Evolutionary conservation across 2,797 vertebrate genomes (phyloP).

Genomic region (Aulostomus chinensis): DNA sequence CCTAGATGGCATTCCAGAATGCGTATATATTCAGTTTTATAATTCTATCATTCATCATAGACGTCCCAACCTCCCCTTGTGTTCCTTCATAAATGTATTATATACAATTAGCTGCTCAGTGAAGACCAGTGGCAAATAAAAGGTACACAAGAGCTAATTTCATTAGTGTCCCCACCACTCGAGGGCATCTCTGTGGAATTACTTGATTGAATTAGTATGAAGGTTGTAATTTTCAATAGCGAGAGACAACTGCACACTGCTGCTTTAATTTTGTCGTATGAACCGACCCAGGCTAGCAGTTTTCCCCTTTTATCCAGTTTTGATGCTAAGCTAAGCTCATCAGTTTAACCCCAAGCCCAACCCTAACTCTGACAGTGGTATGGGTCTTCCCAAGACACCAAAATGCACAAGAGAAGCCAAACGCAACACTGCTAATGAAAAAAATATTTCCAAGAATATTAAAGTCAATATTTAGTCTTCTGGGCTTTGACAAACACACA

Average conservation of each 20-base stretch:
- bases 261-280: too few relatives aligned
- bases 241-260: slow-evolving; percentile 39
- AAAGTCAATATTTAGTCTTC: too few relatives aligned
- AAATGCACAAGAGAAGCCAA: too few relatives aligned
- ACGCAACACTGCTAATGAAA: too few relatives aligned
- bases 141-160: slow-evolving; percentile 51
- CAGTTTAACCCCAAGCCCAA: too few relatives aligned
- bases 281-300: too few relatives aligned
- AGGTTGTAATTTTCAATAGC: slow-evolving; percentile 38
- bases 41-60: slow-evolving; percentile 53
- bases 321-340: too few relatives aligned
- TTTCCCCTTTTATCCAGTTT: too few relatives aligned
- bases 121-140: slow-evolving; percentile 51
- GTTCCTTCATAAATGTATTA: slow-evolving; percentile 59
- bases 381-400: too few relatives aligned
- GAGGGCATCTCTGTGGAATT: slow-evolving; percentile 37
- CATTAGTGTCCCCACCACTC: slow-evolving; percentile 23
- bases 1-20: slow-evolving; percentile 17
- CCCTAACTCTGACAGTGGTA: too few relatives aligned
- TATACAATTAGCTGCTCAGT: slow-evolving; percentile 52
- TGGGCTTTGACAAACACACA: too few relatives aligned
- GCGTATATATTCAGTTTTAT: slow-evolving; percentile 43
- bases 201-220: slow-evolving; percentile 49
- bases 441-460: too few relatives aligned
- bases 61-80: slow-evolving; percentile 40